Base-by-base conservation (phyloP, 2,113 vertebrate species). In the Rhombomys opimus region DNA sequence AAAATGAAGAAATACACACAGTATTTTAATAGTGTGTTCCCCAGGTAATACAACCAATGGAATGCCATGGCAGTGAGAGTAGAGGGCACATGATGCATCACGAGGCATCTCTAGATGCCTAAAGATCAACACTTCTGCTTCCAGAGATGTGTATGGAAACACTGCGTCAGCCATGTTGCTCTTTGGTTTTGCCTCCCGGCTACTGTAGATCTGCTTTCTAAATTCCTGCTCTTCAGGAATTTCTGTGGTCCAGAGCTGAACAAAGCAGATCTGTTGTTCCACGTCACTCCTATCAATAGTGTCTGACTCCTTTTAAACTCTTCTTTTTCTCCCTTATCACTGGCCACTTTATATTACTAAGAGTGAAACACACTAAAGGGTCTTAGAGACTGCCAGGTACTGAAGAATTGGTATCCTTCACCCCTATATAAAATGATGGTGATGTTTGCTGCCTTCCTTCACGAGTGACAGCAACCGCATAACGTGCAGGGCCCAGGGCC, bases 261-360 rank as follows among this genome's bases (percentile, higher is more conserved):
- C 46, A n/a, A 8, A 50, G 12, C 46, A 46, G 30, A 77, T 30
- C 23, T 15, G 1, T 52, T 50, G 8, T 1, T 23, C 46, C 30
- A 18, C 11, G 52, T 59, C 8, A 17, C 7, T 52, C 85, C 52
- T 1, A 52, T 35, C 27, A 38, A 18, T 30, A 23, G 17, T 2
- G 15, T 15, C 52, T 50, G 12, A 2, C 4, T 77, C 50, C 61
- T 27, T 38, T 84, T 30, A 84, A 87, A 52, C 35, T 85, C 61
- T 78, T 59, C 23, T 67, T 50, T 46, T 95, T 38, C 4, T 80
- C 3, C 91, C 94, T 63, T 35, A 57, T 70, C 63, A 88, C 92
- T 0, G 18, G 4, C 67, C 61, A 4, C 76, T 72, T 54, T 77
- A 14, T 5, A 3, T 65, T 35, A n/a, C 32, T 63, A 84, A 89